Evolutionary conservation across 1,140 invertebrate species (phyloP).

Genomic region (Aradophagus sp.): DNA sequence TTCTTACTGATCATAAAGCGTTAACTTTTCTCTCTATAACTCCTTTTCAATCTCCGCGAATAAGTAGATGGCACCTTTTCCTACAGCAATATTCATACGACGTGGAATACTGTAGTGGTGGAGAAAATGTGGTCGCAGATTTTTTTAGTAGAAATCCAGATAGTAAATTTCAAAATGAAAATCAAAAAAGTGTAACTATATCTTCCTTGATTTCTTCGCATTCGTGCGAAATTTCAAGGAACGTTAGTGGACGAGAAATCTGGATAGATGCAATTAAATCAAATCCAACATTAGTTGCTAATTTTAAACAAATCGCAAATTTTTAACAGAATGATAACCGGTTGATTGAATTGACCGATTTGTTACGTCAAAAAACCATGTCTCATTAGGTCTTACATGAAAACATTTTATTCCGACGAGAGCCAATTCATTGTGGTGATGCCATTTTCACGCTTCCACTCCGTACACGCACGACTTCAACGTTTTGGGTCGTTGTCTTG

Average conservation of each 20-base stretch:
- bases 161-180: constrained; percentile 6
- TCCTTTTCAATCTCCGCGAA: constrained; percentile 14
- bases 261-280: constrained; percentile 9
- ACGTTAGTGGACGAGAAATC: background rate
- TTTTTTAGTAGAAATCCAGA: constrained; percentile 28
- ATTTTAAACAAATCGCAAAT: constrained; percentile 6
- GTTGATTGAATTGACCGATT: background rate
- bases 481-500: too few species aligned
- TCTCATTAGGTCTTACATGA: background rate
- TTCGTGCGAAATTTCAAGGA: background rate
- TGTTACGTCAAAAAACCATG: background rate
- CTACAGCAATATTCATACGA: constrained; percentile 25
- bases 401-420: constrained; percentile 12
- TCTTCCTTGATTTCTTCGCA: constrained; percentile 4
- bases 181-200: constrained; percentile 1
- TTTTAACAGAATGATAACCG: constrained; percentile 4
- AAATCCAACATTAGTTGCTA: background rate
- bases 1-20: constrained; percentile 37
- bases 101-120: constrained; percentile 19
- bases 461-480: too few species aligned
- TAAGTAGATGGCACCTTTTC: constrained; percentile 22
- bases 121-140: constrained; percentile 32
- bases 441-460: too few species aligned
- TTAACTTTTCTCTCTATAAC: constrained; percentile 19
- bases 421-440: background rate